Evolutionary conservation across 2,888 invertebrate genomes (phyloP), one percentile per base, ranked within the genome.

Genomic region (Thymelicus sylvestris): DNA sequence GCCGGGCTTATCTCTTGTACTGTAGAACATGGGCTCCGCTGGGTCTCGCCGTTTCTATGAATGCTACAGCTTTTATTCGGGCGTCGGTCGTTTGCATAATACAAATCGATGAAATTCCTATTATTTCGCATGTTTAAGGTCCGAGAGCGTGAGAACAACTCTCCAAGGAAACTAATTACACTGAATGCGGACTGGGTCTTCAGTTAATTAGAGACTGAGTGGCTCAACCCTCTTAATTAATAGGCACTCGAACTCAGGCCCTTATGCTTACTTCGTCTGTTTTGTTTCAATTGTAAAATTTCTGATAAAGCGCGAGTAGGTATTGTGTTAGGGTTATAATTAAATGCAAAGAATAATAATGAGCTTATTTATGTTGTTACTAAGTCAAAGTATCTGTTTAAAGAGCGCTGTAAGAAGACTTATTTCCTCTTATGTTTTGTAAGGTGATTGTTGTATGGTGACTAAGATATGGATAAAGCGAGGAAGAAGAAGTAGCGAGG

Each of bases 191-290:
- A 87, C 83, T 86, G 91, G 92, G 90, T 88, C 91, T 92, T 90
- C 92, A 87, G 90, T 92, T 93, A 93, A 93, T 93, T 93, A 92
- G 92, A 92, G 89, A 85, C 86, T 81, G 88, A 90, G 90, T 87
- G 91, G 89, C 85, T 87, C 89, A 89, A 91, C 91, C 92, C 93
- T 91, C 91, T 91, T 93, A 93, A 93, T 93, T 92, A 92, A 93
- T 92, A 79, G 79, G 76, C 77, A 91, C 91, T 92, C 90, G 87
- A 87, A 87, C 88, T 88, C 85, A 86, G 84, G 85, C 87, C 87
- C 88, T 87, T 84, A 85, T 85, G 86, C 86, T 86, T 87, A 88
- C 86, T 88, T 86, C 84, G 78, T 80, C 84, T 89, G 89, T 91
- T 91, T 90, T 91, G 90, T 92, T 90, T 90, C 85, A 89, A 90